Evolutionary conservation across 2,888 invertebrate species (phyloP).

Genomic region (Ctenicera cuprea): DNA sequence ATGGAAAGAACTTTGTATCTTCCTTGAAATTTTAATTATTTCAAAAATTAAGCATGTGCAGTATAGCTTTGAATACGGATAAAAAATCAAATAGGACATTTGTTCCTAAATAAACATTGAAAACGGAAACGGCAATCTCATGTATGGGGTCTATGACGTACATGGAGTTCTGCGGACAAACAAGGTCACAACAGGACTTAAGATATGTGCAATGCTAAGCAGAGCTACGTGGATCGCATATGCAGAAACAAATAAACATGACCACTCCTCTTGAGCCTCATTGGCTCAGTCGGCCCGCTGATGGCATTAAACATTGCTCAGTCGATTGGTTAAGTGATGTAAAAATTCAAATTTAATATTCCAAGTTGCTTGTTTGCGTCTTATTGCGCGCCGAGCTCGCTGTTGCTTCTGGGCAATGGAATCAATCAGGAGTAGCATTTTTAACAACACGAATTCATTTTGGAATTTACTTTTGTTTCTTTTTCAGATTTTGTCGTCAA

Average conservation of each 20-base stretch:
- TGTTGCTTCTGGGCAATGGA: slow-evolving; percentile 11
- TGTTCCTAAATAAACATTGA: background rate
- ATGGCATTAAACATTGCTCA: slow-evolving; percentile 70
- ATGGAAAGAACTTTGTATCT: no score
- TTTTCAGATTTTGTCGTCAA: no score
- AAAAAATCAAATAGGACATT: background rate
- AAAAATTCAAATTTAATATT: slow-evolving; percentile 73
- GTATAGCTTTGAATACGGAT: no score
- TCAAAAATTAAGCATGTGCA: no score
- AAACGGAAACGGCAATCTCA: slow-evolving; percentile 15
- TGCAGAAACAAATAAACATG: slow-evolving; percentile 70
- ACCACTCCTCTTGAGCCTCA: slow-evolving; percentile 68
- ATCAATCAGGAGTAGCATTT: background rate
- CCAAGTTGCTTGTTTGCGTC: slow-evolving; percentile 53
- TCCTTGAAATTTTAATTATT: no score
- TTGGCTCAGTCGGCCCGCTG: slow-evolving; percentile 66
- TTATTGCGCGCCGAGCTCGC: slow-evolving; percentile 30
- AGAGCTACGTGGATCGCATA: slow-evolving; percentile 68
- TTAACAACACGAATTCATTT: no score
- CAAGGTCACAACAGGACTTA: slow-evolving; percentile 61
- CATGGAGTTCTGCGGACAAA: slow-evolving; percentile 50
- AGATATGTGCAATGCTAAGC: slow-evolving; percentile 67
- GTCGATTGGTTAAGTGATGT: slow-evolving; percentile 72
- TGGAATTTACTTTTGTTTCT: no score
- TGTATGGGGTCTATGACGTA: slow-evolving; percentile 12